Base-by-base conservation (phyloP, 1,140 invertebrate species). In the Cepaea nemoralis region DNA sequence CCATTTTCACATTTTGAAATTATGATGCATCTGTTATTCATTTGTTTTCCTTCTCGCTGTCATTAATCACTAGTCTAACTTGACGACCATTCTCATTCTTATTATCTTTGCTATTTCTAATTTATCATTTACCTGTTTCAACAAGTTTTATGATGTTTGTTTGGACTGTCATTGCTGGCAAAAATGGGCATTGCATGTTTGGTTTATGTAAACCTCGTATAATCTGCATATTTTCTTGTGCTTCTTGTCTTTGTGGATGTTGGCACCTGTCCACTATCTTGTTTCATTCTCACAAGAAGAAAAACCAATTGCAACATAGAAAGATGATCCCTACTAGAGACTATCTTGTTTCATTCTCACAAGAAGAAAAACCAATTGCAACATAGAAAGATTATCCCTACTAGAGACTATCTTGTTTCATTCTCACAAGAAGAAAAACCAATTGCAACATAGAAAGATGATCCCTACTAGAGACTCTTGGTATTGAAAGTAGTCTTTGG, bases 101-200 rank as follows among this genome's bases (percentile, higher is more conserved):
- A 19, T 45, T 8, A 45, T 45, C 42, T 10, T 55, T n/a, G n/a
- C 19, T 22, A 55, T 55, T 55, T 8, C 22, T 22, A 10, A 10
- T 14, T 55, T 55, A 3, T 55, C n/a, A 22, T 55, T 19, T 24
- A 55, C 2, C 50, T 55, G 50, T 55, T 55, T 55, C n/a, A 22
- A 55, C 19, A 55, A 55, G 50, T 55, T 55, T 14, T 14, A 22
- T 55, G 50, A 22, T 55, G 50, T 71, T 71, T 71, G 69, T 40
- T 37, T 40, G 69, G 69, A 71, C 69, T 71, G 37, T 35, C 37
- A 40, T 22, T 10, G 37, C 69, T 71, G 69, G 40, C 69, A 71
- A 71, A 71, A 71, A 71, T 71, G 22, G 69, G 69, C 69, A 71
- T 71, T 31, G n/a, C 6, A 31, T 63, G n/a, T 63, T 63, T 63